Percentiles rank a stretch among this genome's conserved stretches.
These are phyloP conservation scores for Hylaeus anthracinus DNA, from an alignment of 1,140 invertebrate species.

Conservation along the genomic window DNA sequence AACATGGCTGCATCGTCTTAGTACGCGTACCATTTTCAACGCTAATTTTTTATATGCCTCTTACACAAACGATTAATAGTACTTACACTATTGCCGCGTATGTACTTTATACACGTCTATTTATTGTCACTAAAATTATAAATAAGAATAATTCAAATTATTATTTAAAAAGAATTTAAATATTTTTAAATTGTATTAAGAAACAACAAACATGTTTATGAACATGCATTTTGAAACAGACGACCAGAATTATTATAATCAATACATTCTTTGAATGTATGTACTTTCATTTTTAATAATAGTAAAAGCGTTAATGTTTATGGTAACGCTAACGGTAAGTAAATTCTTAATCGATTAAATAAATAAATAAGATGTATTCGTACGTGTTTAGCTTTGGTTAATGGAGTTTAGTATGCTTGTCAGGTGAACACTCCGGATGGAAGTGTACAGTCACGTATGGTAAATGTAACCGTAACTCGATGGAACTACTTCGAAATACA, in stretches of 20 bases:
- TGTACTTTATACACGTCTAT: not conserved
- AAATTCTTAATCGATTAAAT: not conserved
- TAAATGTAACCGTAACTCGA: constrained; percentile 45
- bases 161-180: too few relatives aligned
- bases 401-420: constrained; percentile 28
- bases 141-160: too few relatives aligned
- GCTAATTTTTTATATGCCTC: not conserved
- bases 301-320: not conserved
- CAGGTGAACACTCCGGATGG: constrained; percentile 56
- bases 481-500: constrained; percentile 18
- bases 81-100: not conserved
- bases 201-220: too few relatives aligned
- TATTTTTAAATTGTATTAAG: too few relatives aligned
- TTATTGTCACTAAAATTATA: too few relatives aligned
- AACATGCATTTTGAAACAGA: too few relatives aligned
- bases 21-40: not conserved
- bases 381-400: not conserved
- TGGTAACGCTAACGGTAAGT: not conserved
- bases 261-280: not conserved
- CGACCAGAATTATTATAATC: not conserved
- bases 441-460: constrained; percentile 48
- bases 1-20: not conserved
- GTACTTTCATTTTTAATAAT: not conserved
- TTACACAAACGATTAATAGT: not conserved
- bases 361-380: not conserved